These are phyloP conservation scores for Chromis chromis DNA, from an alignment of 2,797 vertebrate species.

Conservation along the genomic window DNA sequence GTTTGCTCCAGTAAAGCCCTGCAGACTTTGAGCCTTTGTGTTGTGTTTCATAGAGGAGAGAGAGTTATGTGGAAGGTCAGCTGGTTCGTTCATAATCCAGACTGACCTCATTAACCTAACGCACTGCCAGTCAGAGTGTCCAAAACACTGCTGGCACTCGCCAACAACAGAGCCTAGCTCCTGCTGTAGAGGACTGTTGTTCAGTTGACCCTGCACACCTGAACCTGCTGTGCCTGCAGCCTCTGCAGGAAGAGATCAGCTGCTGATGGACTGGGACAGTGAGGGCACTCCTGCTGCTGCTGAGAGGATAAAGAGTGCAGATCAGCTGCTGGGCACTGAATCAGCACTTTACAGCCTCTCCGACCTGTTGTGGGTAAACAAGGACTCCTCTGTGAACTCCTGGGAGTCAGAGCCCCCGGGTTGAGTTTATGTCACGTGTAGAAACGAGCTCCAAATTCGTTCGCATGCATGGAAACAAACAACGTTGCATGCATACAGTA, in stretches of 20 bases:
- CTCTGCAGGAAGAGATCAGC: conserved; percentile 32
- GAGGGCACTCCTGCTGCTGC: conserved; percentile 8
- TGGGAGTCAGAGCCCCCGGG: not conserved
- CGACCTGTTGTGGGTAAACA: conserved; percentile 51
- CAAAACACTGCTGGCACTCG: not conserved
- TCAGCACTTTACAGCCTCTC: conserved; percentile 50
- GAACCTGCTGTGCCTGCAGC: not conserved
- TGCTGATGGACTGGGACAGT: conserved; percentile 29
- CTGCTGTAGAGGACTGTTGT: not conserved
- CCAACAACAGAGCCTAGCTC: not conserved
- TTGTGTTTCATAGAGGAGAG: conserved; percentile 15
- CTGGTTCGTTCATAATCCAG: conserved; percentile 21
- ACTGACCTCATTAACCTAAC: conserved; percentile 38
- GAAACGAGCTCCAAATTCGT: conserved; percentile 19
- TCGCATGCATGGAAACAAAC: not conserved
- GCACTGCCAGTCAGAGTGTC: not conserved
- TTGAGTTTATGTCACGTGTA: conserved; percentile 20
- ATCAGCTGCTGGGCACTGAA: conserved; percentile 41
- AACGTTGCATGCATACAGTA: not conserved
- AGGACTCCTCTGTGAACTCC: conserved; percentile 38
- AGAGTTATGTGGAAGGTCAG: conserved; percentile 16
- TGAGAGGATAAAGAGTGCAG: conserved; percentile 34
- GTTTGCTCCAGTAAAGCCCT: conserved; percentile 1
- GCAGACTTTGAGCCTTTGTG: conserved; percentile 6
- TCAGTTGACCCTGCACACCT: not conserved